Percentiles rank a stretch among this genome's conserved stretches.
Evolutionary conservation across 2,113 vertebrate species (phyloP).

Genomic region (Gavialis gangeticus): DNA sequence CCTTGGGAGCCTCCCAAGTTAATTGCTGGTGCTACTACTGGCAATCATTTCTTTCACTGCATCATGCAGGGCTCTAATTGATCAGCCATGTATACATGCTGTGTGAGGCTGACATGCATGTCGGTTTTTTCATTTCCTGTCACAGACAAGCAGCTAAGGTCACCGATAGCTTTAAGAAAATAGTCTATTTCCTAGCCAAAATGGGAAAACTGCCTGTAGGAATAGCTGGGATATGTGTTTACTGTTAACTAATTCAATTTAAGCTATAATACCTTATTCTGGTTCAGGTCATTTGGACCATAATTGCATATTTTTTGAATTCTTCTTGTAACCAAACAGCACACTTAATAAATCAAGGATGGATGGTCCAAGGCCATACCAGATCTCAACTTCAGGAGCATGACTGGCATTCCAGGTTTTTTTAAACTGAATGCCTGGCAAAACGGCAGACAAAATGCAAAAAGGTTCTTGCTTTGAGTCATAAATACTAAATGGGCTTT

Average conservation of each 20-base stretch:
- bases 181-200: background rate
- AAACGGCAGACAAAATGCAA: background rate
- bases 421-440: background rate
- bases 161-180: background rate
- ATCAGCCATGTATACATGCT: background rate
- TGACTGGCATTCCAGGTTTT: background rate
- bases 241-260: background rate
- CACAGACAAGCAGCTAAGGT: background rate
- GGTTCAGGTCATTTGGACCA: background rate
- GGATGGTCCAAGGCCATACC: background rate
- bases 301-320: background rate
- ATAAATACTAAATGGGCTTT: background rate
- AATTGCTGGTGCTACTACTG: slow-evolving; percentile 18
- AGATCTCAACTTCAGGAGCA: background rate
- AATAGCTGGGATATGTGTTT: background rate
- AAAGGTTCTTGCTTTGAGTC: background rate
- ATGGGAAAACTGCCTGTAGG: background rate
- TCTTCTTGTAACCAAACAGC: background rate
- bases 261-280: background rate
- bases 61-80: background rate
- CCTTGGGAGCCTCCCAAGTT: slow-evolving; percentile 44
- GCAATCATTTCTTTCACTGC: background rate
- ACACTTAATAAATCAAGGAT: background rate
- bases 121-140: background rate
- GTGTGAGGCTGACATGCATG: background rate